Evolutionary conservation across 2,888 invertebrate genomes (phyloP).

Genomic region (Drosophila rellima): DNA sequence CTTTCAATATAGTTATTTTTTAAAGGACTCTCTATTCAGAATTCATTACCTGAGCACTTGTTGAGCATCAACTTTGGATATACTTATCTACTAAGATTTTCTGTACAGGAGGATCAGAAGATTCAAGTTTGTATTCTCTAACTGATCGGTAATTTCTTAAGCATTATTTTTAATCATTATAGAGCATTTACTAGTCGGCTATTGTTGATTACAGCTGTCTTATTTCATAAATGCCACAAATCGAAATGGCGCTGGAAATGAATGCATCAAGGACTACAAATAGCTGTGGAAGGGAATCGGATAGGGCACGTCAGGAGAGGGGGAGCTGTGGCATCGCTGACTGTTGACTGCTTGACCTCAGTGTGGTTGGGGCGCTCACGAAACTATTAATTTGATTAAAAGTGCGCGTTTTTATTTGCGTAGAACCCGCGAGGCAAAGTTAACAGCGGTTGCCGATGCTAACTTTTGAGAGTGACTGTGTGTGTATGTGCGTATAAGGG

Average conservation of each 20-base stretch:
- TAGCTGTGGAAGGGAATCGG: not conserved
- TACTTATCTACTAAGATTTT: too few species aligned
- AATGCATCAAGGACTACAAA: constrained; percentile 12
- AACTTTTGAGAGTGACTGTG: constrained; percentile 17
- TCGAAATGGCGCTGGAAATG: constrained; percentile 29
- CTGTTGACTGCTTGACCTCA: constrained; percentile 44
- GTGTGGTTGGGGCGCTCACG: constrained; percentile 21
- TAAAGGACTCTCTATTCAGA: too few species aligned
- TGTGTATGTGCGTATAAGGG: constrained; percentile 4
- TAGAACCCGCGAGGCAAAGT: constrained; percentile 48
- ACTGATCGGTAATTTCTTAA: too few species aligned
- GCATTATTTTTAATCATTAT: not conserved
- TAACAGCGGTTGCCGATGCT: constrained; percentile 21
- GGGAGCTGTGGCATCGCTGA: constrained; percentile 1
- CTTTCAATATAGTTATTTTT: too few species aligned
- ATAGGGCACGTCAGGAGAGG: not conserved
- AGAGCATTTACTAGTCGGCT: constrained; percentile 1
- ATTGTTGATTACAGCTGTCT: not conserved
- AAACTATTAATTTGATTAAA: constrained; percentile 79
- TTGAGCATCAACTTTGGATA: too few species aligned
- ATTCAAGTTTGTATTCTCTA: too few species aligned
- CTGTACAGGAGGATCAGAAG: too few species aligned
- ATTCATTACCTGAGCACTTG: too few species aligned
- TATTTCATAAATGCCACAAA: constrained; percentile 16
- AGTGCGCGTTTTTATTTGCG: constrained; percentile 71